These are phyloP conservation scores for Cyanoliseus patagonus DNA, from an alignment of 2,113 vertebrate genomes.

Conservation along the genomic window DNA sequence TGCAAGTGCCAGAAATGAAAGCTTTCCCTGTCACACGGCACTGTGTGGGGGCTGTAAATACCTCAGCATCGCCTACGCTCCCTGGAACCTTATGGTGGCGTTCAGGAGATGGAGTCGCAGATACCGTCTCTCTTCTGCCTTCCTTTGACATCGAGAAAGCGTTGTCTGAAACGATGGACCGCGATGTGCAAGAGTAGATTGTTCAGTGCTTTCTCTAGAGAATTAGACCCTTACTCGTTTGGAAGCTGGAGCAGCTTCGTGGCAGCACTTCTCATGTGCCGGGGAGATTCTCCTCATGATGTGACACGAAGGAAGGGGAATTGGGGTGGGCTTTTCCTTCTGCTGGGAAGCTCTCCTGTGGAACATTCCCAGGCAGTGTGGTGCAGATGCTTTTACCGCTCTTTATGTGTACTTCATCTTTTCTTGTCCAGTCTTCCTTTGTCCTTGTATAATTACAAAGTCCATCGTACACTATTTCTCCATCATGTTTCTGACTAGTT, in stretches of 20 bases:
- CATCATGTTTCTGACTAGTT: background rate
- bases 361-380: background rate
- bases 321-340: background rate
- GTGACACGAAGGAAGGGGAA: background rate
- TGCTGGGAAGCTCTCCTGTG: background rate
- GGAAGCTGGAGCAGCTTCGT: background rate
- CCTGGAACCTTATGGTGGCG: background rate
- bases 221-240: background rate
- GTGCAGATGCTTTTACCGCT: background rate
- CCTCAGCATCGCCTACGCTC: background rate
- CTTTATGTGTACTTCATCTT: background rate
- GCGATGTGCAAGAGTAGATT: background rate
- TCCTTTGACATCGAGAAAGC: accelerated
- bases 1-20: background rate
- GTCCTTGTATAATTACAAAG: background rate
- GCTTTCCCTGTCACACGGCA: accelerated
- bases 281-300: background rate
- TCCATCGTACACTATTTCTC: accelerated
- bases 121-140: background rate
- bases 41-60: background rate
- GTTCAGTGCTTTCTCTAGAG: background rate
- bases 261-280: background rate
- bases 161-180: background rate
- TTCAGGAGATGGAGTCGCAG: background rate
- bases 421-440: background rate